phyloP scores from a whole-genome alignment of 2,113 vertebrate species.

The Brachyhypopomus occidentalis region DNA sequence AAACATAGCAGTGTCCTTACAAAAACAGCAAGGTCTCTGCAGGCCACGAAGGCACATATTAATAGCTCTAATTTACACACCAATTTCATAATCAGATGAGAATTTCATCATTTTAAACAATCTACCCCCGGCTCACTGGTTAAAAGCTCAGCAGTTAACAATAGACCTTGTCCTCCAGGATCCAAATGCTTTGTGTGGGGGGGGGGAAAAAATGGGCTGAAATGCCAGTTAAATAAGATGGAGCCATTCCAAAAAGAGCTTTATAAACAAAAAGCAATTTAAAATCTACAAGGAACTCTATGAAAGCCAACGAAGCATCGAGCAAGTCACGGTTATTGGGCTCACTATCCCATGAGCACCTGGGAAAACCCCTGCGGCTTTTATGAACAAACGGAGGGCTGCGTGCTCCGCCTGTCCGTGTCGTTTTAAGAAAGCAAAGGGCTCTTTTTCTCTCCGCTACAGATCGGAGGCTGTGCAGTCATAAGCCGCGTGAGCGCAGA shows the following conservation, averaged over 20 bases:
- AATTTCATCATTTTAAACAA: not conserved
- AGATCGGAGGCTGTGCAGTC: not conserved
- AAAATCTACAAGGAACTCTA: slow-evolving; percentile 10
- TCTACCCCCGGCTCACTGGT: not conserved
- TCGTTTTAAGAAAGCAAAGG: not conserved
- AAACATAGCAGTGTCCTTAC: not conserved
- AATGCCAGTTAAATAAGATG: slow-evolving; percentile 1
- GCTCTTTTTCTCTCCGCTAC: not conserved
- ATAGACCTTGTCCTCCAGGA: not conserved
- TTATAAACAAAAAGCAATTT: slow-evolving; percentile 1
- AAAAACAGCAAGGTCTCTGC: not conserved
- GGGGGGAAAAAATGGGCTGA: not conserved
- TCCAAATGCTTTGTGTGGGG: not conserved
- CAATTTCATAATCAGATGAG: not conserved
- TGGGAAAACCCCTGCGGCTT: not conserved
- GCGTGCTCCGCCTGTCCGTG: not conserved
- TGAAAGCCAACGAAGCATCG: slow-evolving; percentile 15
- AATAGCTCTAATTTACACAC: not conserved
- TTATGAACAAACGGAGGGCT: not conserved
- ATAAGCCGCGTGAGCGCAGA: not conserved
- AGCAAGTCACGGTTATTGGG: not conserved
- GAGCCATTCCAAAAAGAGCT: not conserved
- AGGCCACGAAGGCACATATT: not conserved
- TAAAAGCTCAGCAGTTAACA: not conserved
- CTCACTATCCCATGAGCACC: not conserved